These are phyloP conservation scores for Alcedo atthis DNA, from an alignment of 2,797 vertebrate species.

Conservation along the genomic window DNA sequence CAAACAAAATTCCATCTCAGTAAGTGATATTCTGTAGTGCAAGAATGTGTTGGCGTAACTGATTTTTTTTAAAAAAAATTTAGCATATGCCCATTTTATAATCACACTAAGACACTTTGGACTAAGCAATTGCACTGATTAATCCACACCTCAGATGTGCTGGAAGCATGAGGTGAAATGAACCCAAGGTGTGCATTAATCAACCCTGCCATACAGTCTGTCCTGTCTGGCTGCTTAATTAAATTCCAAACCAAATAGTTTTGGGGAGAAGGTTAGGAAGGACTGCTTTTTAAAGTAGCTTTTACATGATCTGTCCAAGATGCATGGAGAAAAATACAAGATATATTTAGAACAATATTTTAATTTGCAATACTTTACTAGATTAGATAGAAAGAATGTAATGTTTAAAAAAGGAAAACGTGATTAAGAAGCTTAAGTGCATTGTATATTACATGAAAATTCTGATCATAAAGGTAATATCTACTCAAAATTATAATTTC, in stretches of 20 bases:
- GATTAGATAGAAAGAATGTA: conserved; percentile 75
- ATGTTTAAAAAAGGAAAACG: conserved; percentile 75
- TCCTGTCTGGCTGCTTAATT: conserved; percentile 69
- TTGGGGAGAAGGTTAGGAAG: conserved; percentile 58
- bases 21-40: not conserved
- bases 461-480: conserved; percentile 85
- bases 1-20: not conserved
- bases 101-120: conserved; percentile 27
- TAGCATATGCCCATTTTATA: conserved; percentile 26
- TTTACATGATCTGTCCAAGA: conserved; percentile 53
- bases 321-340: conserved; percentile 54
- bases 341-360: conserved; percentile 79
- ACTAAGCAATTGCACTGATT: conserved; percentile 68
- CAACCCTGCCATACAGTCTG: conserved; percentile 50
- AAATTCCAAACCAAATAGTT: conserved; percentile 70
- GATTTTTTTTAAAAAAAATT: no score
- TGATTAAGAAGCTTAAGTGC: conserved; percentile 82
- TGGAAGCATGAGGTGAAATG: conserved; percentile 64
- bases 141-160: conserved; percentile 66
- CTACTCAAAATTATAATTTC: conserved; percentile 97
- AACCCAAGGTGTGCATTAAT: conserved; percentile 71
- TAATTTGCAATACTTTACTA: conserved; percentile 74
- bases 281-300: conserved; percentile 15
- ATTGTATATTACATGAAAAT: conserved; percentile 84
- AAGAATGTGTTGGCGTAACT: not conserved